Conservation (phyloP, 2,113 vertebrate genomes). For the Aptenodytes patagonicus region DNA sequence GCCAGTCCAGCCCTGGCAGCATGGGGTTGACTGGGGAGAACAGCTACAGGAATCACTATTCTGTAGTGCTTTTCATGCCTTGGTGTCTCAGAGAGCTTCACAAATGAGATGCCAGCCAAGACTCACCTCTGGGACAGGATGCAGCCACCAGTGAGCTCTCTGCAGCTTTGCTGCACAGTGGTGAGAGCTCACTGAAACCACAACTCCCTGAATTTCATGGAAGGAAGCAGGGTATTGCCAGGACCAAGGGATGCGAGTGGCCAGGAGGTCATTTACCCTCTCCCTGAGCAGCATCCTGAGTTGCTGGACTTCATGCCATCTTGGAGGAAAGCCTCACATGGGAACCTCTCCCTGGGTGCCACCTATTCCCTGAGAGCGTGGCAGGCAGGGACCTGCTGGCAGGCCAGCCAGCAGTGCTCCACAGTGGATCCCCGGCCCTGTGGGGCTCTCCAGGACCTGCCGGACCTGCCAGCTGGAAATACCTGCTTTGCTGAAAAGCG, state of each 20-base stretch:
- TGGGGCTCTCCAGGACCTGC: background rate
- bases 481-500: background rate
- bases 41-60: background rate
- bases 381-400: background rate
- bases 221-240: background rate
- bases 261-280: background rate
- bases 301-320: background rate
- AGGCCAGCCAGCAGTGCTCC: background rate
- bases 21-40: background rate
- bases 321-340: background rate
- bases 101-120: background rate
- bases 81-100: background rate
- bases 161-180: background rate
- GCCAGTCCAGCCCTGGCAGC: background rate
- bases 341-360: background rate
- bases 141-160: background rate
- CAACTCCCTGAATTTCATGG: background rate
- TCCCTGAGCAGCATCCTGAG: background rate
- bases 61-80: background rate
- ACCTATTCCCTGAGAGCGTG: background rate
- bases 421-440: background rate
- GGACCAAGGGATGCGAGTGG: fast-evolving
- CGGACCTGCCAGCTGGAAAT: background rate
- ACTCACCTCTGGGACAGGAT: background rate
- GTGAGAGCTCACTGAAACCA: background rate